These are phyloP conservation scores for Stenoptilia bipunctidactyla DNA, from an alignment of 2,888 invertebrate species.

Conservation along the genomic window DNA sequence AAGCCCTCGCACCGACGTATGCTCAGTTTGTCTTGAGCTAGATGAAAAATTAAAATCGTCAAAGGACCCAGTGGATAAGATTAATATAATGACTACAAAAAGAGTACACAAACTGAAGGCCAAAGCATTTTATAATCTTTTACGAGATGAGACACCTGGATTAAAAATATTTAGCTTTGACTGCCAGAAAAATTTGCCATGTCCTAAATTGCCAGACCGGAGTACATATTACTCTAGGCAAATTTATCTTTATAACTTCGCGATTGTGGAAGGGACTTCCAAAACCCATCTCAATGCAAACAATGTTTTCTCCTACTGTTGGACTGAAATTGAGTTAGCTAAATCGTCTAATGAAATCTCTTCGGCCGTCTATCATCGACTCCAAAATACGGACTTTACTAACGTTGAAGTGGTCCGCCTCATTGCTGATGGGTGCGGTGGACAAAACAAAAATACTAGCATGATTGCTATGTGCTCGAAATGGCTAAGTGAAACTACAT, in stretches of 20 bases:
- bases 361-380: conserved; percentile 8
- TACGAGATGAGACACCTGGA: neutral
- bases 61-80: neutral
- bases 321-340: neutral
- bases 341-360: conserved; percentile 20
- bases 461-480: conserved; percentile 10
- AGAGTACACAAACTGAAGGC: too few relatives aligned
- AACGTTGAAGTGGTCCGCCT: conserved; percentile 2
- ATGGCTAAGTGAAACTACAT: conserved; percentile 8
- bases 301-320: conserved; percentile 1
- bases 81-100: too few relatives aligned
- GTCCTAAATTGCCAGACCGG: conserved; percentile 11
- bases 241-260: conserved; percentile 12
- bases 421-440: conserved; percentile 6
- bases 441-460: conserved; percentile 14
- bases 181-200: conserved; percentile 12
- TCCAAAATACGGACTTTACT: conserved; percentile 3
- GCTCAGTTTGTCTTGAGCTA: neutral
- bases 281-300: conserved; percentile 5
- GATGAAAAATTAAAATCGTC: neutral
- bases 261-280: conserved; percentile 8
- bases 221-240: too few relatives aligned
- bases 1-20: neutral
- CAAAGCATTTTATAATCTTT: neutral
- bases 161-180: conserved; percentile 8